Evolutionary conservation across 37 sponge, comb jelly and placozoan genomes (phyloP), one percentile per base, ranked within the genome.

Genomic region (Chondrilla cf. caribensis): DNA sequence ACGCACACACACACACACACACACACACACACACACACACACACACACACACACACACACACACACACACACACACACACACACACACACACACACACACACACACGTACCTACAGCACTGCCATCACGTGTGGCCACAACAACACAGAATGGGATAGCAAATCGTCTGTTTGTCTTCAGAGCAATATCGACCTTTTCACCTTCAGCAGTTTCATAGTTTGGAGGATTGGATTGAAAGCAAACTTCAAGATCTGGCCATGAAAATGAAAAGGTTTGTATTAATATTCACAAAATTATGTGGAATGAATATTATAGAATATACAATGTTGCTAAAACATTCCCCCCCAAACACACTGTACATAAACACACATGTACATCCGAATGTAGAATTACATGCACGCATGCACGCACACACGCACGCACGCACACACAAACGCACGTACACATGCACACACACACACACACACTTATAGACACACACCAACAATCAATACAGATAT

Each of bases 1-100:
- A 78, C 58, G 44, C 79, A 78, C 58, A 78, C 79, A 78, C 58
- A 78, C 79, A 78, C 79, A 78, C 79, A 78, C 79, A 78, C 79
- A 78, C 79, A 78, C 79, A 78, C 79, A 78, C 79, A 78, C 79
- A 78, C 79, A 78, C 79, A 78, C 79, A 78, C 79, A 78, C 79
- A 78, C 79, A 78, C 79, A 78, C 79, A 78, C 58, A 54, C 79
- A 78, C 79, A 78, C 79, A 78, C 79, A 78, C 79, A 78, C 79
- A 78, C 79, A 78, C 57, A 78, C 54, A 44, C 79, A 78, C 57
- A 42, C 54, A 44, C 55, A 78, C 55, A 42, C 57, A 44, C 79
- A 78, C 57, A 78, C 54, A 44, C 57, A 78, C 55, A 78, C 79
- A 78, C 79, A 78, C 57, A 78, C 57, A 78, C 58, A 78, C 28